Percentiles rank a stretch among this genome's conserved stretches.
Conservation (phyloP, 2,888 invertebrate species). For the Sminthurides aquaticus region DNA sequence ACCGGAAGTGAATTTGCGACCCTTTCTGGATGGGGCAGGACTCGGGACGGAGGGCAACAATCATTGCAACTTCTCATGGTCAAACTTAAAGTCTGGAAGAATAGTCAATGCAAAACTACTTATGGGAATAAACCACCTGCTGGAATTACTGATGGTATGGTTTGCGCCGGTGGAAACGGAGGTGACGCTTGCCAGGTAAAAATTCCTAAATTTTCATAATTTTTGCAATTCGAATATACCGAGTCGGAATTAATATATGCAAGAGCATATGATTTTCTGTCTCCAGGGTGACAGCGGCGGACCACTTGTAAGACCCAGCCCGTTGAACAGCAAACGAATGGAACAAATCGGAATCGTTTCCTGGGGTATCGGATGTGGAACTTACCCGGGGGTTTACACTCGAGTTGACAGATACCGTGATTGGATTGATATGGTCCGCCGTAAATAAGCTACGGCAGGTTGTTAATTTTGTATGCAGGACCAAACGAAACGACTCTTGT, state of each 20-base stretch:
- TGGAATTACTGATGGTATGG: constrained; percentile 78
- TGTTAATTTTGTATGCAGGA: background rate
- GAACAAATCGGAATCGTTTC: constrained; percentile 19
- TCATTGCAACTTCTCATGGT: background rate
- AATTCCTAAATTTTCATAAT: too few species aligned
- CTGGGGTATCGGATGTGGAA: constrained; percentile 18
- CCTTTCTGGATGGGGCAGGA: constrained; percentile 82
- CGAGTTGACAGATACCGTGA: constrained; percentile 10
- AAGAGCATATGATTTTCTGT: too few species aligned
- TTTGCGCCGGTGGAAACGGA: constrained; percentile 74
- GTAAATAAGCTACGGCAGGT: background rate
- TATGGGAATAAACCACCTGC: constrained; percentile 78
- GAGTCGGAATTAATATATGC: too few species aligned
- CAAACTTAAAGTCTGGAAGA: constrained; percentile 67
- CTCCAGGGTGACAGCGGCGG: constrained; percentile 17
- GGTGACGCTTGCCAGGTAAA: constrained; percentile 85
- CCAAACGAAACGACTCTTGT: too few species aligned
- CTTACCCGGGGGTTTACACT: constrained; percentile 17
- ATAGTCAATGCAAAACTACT: constrained; percentile 65
- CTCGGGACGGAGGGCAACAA: constrained; percentile 61
- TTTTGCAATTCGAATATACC: too few species aligned
- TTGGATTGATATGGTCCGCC: background rate
- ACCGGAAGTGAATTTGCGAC: constrained; percentile 67
- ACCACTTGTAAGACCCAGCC: background rate
- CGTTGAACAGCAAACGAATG: background rate